phyloP scores from a whole-genome alignment of 2,113 vertebrate genomes.

The Oreochromis tanganicae region DNA sequence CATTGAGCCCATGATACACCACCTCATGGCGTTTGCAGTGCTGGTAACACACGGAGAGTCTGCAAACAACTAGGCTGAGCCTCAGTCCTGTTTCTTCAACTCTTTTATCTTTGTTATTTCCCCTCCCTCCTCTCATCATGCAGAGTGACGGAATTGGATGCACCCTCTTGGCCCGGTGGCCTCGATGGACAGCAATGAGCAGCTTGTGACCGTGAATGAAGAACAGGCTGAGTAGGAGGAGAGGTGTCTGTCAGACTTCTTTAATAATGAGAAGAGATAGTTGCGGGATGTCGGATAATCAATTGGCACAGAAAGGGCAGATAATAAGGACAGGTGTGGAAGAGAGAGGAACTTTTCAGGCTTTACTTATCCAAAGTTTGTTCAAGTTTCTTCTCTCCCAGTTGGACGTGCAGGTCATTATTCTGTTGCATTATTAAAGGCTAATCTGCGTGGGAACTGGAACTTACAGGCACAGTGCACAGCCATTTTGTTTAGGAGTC shows the following conservation, averaged over 20 bases:
- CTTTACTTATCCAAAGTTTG: constrained; percentile 3
- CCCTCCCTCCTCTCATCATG: constrained; percentile 4
- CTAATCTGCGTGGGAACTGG: neutral
- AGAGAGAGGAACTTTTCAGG: constrained; percentile 6
- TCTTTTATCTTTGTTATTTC: constrained; percentile 34
- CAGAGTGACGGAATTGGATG: constrained; percentile 18
- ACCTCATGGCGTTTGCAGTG: neutral
- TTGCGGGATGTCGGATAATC: constrained; percentile 28
- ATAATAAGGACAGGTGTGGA: constrained; percentile 13
- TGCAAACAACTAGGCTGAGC: neutral
- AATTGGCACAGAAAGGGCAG: constrained; percentile 6
- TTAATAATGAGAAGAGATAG: constrained; percentile 44
- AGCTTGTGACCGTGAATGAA: constrained; percentile 39
- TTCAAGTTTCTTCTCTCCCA: neutral
- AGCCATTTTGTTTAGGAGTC: constrained; percentile 24
- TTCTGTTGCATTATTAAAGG: neutral
- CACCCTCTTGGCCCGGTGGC: constrained; percentile 16
- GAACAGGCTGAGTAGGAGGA: constrained; percentile 36
- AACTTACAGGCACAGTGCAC: constrained; percentile 1
- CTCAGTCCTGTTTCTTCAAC: neutral
- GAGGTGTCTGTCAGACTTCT: constrained; percentile 27
- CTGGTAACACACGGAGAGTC: neutral
- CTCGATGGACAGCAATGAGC: constrained; percentile 23
- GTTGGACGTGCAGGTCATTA: neutral
- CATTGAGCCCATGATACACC: neutral